Conservation (phyloP, 92 coral and sea anemone species). For the Epizoanthus illoricatus region DNA sequence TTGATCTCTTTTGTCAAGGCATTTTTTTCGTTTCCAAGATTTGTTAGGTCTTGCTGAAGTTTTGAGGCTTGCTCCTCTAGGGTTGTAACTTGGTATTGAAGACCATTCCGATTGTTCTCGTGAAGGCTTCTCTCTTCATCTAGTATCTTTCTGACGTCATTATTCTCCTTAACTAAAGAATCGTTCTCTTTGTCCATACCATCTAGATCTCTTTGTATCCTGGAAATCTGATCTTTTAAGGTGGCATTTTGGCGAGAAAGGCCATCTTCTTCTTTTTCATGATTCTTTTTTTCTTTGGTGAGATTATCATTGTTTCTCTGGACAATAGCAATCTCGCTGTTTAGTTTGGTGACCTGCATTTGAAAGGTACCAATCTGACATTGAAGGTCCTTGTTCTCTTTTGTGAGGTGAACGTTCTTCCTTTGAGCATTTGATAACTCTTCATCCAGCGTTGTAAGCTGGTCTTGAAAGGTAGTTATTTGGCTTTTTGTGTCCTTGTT, state of each 20-base stretch:
- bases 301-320: slow-evolving; percentile 38
- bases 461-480: slow-evolving; percentile 32
- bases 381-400: slow-evolving; percentile 43
- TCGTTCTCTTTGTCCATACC: background rate
- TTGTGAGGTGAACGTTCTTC: background rate
- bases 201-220: slow-evolving; percentile 7
- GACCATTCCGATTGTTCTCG: background rate
- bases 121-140: slow-evolving; percentile 1
- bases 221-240: background rate
- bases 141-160: background rate
- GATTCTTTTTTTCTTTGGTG: slow-evolving; percentile 15
- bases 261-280: too few relatives aligned
- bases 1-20: slow-evolving; percentile 27
- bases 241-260: slow-evolving; percentile 1
- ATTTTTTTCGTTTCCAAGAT: slow-evolving; percentile 37
- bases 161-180: background rate
- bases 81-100: background rate
- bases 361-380: slow-evolving; percentile 39
- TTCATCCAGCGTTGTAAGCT: slow-evolving; percentile 41
- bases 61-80: slow-evolving; percentile 5
- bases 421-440: slow-evolving; percentile 20
- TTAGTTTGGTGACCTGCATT: slow-evolving; percentile 22
- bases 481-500: slow-evolving; percentile 35
- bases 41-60: slow-evolving; percentile 21
- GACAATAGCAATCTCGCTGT: slow-evolving; percentile 35